These are phyloP conservation scores for Lichenostomus cassidix DNA, from an alignment of 2,113 vertebrate genomes.

Conservation along the genomic window DNA sequence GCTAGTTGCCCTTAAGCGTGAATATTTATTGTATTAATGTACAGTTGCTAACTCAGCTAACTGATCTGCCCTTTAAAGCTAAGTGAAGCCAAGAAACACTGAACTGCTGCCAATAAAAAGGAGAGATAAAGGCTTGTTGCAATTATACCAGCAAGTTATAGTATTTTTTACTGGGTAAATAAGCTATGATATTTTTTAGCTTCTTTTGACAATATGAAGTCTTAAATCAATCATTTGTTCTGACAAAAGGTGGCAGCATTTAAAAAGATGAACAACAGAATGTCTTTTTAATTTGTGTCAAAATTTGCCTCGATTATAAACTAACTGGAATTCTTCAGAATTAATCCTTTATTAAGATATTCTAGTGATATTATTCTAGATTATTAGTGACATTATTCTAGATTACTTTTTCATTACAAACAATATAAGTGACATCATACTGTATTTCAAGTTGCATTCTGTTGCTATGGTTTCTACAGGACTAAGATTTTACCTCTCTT, in stretches of 20 bases:
- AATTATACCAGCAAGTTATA: background rate
- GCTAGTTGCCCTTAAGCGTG: background rate
- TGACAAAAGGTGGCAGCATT: background rate
- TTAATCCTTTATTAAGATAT: background rate
- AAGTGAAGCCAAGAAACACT: background rate
- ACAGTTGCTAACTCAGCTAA: slow-evolving; percentile 1
- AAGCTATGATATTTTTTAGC: background rate
- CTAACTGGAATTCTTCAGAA: background rate
- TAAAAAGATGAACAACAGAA: background rate
- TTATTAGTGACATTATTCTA: background rate
- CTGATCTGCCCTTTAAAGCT: background rate
- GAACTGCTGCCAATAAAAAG: background rate
- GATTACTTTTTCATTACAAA: background rate
- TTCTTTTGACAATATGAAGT: background rate
- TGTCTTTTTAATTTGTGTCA: background rate
- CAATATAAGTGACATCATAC: background rate
- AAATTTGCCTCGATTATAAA: background rate
- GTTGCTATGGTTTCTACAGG: background rate
- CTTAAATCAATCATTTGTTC: background rate
- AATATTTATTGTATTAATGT: background rate
- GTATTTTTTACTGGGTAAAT: background rate
- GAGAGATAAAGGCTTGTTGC: background rate
- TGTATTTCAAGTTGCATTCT: background rate
- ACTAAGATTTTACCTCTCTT: background rate
- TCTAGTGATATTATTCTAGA: background rate